Evolutionary conservation across 1,140 invertebrate genomes (phyloP).

Genomic region (Nasonia giraulti): DNA sequence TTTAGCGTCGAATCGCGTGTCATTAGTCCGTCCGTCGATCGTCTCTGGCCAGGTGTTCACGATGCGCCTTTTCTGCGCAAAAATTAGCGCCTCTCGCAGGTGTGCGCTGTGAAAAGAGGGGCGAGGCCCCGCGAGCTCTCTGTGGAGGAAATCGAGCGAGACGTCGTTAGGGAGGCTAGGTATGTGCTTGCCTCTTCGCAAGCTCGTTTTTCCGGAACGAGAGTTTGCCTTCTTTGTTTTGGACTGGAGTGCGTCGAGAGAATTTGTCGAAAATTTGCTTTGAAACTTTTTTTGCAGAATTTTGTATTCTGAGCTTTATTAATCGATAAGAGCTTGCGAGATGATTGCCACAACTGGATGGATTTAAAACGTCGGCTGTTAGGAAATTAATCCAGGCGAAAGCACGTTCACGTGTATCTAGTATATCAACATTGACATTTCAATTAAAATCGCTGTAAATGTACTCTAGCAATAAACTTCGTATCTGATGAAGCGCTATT

Average conservation of each 20-base stretch:
- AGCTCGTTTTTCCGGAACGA: neutral
- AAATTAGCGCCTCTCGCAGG: slow-evolving; percentile 16
- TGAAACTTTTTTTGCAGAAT: too few relatives aligned
- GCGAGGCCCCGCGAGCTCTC: neutral
- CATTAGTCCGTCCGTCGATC: slow-evolving; percentile 24
- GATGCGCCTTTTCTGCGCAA: slow-evolving; percentile 38
- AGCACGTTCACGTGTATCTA: too few relatives aligned
- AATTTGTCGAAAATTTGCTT: too few relatives aligned
- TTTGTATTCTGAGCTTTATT: too few relatives aligned
- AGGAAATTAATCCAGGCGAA: too few relatives aligned
- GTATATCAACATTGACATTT: too few relatives aligned
- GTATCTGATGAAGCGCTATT: too few relatives aligned
- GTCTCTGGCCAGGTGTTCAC: neutral
- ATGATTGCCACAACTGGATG: too few relatives aligned
- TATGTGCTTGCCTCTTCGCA: neutral
- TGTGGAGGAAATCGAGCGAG: slow-evolving; percentile 12
- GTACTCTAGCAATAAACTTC: too few relatives aligned
- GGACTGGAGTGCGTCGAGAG: neutral
- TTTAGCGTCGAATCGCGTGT: slow-evolving; percentile 46
- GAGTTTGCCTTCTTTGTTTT: neutral
- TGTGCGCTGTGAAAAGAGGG: neutral
- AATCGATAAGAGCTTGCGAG: too few relatives aligned
- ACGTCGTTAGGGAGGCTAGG: slow-evolving; percentile 12
- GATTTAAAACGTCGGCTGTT: too few relatives aligned
- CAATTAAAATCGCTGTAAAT: too few relatives aligned